These are phyloP conservation scores for Brachionus plicatilis DNA, from an alignment of 1,140 invertebrate species.

Conservation along the genomic window DNA sequence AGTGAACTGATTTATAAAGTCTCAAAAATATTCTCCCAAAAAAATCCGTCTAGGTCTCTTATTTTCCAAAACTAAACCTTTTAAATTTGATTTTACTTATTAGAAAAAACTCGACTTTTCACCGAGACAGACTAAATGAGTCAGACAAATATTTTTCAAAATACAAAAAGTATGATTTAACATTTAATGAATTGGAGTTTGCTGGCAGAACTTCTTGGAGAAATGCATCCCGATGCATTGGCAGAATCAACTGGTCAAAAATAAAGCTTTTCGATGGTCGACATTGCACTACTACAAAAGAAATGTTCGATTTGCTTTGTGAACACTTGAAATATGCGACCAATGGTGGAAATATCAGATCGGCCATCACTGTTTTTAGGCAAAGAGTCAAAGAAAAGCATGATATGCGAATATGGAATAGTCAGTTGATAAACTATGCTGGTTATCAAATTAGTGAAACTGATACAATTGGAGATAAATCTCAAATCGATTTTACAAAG, in stretches of 20 bases:
- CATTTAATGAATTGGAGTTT: slow-evolving; percentile 82
- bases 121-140: slow-evolving; percentile 66
- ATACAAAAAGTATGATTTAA: slow-evolving; percentile 73
- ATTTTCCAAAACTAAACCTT: slow-evolving; percentile 73
- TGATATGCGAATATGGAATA: slow-evolving; percentile 83
- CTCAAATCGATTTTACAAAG: slow-evolving; percentile 79
- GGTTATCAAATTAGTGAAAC: slow-evolving; percentile 64
- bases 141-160: slow-evolving; percentile 63
- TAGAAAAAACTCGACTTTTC: slow-evolving; percentile 50
- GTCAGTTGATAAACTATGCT: slow-evolving; percentile 78
- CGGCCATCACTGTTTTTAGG: slow-evolving; percentile 86
- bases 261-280: slow-evolving; percentile 66
- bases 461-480: slow-evolving; percentile 53
- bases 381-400: slow-evolving; percentile 72
- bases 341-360: slow-evolving; percentile 91
- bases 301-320: slow-evolving; percentile 89
- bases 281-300: slow-evolving; percentile 5
- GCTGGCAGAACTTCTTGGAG: slow-evolving; percentile 88
- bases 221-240: slow-evolving; percentile 84
- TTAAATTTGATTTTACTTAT: not conserved
- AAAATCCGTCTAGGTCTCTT: no score
- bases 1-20: no score
- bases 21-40: no score
- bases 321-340: slow-evolving; percentile 94
- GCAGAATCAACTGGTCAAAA: slow-evolving; percentile 91